Base-by-base conservation (phyloP, 2,888 invertebrate genomes). In the Coelopa pilipes region DNA sequence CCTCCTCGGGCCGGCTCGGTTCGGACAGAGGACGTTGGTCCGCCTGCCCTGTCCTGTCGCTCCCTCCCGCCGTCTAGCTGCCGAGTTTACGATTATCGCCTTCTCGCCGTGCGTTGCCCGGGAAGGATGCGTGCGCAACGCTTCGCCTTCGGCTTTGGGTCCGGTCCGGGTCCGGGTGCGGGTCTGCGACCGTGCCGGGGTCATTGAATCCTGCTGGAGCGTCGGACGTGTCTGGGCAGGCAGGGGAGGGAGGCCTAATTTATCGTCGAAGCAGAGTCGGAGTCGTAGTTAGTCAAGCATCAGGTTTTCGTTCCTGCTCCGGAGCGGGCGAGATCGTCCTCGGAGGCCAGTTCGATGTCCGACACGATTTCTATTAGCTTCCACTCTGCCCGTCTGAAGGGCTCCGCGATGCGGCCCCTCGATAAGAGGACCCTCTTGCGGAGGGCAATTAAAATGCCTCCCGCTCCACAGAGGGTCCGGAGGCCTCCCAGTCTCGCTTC, bases 1-100 rank as follows among this genome's bases (percentile, higher is more conserved):
- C 81, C 81, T 80, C 75, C 75, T 53, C 70, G 49, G 69, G 45
- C 49, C 47, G 60, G 49, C n/a, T 9, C 49, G 4, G 34, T 7
- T 7, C 34, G 34, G 34, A 34, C 34, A 34, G 7, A 34, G 7
- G 7, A 34, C 4, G 34, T 7, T 34, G 34, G 34, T 34, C 34
- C 34, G 34, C 34, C 34, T 34, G 34, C 34, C 34, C 4, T 24
- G 3, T 45, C 9, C 17, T 1, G 10, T 13, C n/a, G n/a, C n/a
- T n/a, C n/a, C n/a, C n/a, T n/a, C n/a, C 55, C 21, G 53, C 45
- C 19, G 9, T 66, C 24, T 49, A 11, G 53, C 15, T 67, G 3
- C 10, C 21, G 15, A 57, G 57, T 55, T 66, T 50, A 50, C 50
- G 24, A 17, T 5, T 66, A 47, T 66, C 50, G 49, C 66, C 46